Percentiles rank a stretch among this genome's conserved stretches.
These are phyloP conservation scores for Heliconius aoede DNA, from an alignment of 2,888 invertebrate genomes.

Conservation along the genomic window DNA sequence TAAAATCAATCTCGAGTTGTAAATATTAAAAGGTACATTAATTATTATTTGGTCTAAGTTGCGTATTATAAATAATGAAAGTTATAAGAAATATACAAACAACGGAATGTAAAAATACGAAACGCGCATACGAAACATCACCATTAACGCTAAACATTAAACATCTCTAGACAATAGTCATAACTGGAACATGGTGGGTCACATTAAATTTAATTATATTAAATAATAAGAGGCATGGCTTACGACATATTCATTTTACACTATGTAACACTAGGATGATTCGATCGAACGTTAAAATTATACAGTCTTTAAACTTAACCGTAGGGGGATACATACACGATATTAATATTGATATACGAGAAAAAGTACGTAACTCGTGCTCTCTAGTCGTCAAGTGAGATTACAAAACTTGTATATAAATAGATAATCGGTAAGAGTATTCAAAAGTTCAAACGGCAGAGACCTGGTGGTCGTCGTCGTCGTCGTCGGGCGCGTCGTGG, in stretches of 20 bases:
- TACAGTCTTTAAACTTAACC: slow-evolving; percentile 83
- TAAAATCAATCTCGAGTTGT: slow-evolving; percentile 75
- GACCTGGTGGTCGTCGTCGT: slow-evolving; percentile 82
- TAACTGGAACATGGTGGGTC: slow-evolving; percentile 84
- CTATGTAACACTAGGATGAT: slow-evolving; percentile 79
- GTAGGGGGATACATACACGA: slow-evolving; percentile 77
- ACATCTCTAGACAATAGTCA: slow-evolving; percentile 68
- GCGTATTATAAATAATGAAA: slow-evolving; percentile 78
- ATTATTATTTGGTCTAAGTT: slow-evolving; percentile 85
- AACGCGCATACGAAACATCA: slow-evolving; percentile 68
- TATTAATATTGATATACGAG: slow-evolving; percentile 65
- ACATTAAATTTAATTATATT: slow-evolving; percentile 69
- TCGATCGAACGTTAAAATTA: slow-evolving; percentile 73
- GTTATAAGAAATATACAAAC: slow-evolving; percentile 78
- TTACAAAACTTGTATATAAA: slow-evolving; percentile 79
- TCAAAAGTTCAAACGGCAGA: slow-evolving; percentile 76
- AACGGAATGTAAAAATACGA: slow-evolving; percentile 83
- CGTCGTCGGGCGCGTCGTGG: slow-evolving; percentile 78
- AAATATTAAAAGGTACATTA: slow-evolving; percentile 78
- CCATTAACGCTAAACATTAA: slow-evolving; percentile 75
- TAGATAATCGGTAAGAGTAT: slow-evolving; percentile 74
- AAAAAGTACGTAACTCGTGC: slow-evolving; percentile 78
- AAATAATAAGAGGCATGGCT: slow-evolving; percentile 70
- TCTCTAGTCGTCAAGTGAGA: slow-evolving; percentile 80
- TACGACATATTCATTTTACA: slow-evolving; percentile 71